A percentile compares a stretch with the other conserved stretches of the same genome.
Conservation (phyloP, 2,113 vertebrate species). For the Ammodytes marinus region DNA sequence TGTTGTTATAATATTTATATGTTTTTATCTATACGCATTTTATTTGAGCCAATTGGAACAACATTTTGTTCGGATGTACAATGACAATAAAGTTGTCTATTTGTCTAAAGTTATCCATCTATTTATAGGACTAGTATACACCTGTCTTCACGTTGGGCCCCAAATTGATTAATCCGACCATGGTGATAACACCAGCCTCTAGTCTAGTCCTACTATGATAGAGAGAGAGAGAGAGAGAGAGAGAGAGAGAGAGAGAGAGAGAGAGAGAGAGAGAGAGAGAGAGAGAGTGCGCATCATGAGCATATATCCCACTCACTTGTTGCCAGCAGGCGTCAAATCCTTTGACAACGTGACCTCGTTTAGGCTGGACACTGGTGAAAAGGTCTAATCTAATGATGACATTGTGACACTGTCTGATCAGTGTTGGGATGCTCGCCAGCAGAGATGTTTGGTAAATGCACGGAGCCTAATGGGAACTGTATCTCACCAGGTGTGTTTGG, state of each 20-base stretch:
- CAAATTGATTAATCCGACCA: too few species aligned
- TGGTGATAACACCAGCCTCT: too few species aligned
- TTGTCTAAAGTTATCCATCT: too few species aligned
- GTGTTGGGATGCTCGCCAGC: neutral
- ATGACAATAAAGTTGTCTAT: too few species aligned
- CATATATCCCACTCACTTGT: constrained; percentile 60
- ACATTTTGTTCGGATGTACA: too few species aligned
- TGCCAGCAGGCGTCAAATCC: constrained; percentile 66
- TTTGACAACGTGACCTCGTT: constrained; percentile 69
- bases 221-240: neutral
- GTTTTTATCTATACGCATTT: too few species aligned
- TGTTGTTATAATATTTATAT: too few species aligned
- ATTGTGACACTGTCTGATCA: constrained; percentile 24
- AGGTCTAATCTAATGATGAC: neutral
- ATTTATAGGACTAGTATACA: too few species aligned
- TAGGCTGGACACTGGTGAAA: constrained; percentile 25
- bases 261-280: neutral
- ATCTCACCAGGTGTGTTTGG: constrained; percentile 10
- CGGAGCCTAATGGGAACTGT: constrained; percentile 17
- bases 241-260: constrained; percentile 15
- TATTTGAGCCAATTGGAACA: too few species aligned
- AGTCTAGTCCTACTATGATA: too few species aligned
- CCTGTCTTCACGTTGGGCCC: too few species aligned
- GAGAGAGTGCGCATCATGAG: constrained; percentile 18
- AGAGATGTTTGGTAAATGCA: neutral